A percentile compares a stretch with the other conserved stretches of the same genome.
Conservation (phyloP, 2,888 invertebrate genomes). For the Lasioglossum leucozonium region DNA sequence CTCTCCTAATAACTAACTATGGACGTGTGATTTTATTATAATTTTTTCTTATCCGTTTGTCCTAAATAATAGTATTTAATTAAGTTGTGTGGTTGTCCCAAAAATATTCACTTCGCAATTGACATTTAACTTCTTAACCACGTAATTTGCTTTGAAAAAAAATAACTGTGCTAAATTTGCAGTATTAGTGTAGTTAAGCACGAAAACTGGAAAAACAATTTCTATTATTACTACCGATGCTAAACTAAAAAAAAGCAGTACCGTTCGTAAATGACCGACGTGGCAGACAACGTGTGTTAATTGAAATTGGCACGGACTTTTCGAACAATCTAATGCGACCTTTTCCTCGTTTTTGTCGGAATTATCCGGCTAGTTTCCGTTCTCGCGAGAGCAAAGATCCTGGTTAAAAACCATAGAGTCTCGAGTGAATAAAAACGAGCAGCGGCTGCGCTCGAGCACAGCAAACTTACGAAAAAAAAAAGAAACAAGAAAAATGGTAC, state of each 20-base stretch:
- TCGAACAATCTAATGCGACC: neutral
- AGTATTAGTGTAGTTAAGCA: no score
- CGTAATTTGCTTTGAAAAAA: no score
- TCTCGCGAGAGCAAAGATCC: neutral
- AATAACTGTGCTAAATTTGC: no score
- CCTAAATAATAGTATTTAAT: no score
- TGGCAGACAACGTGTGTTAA: neutral
- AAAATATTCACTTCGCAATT: neutral
- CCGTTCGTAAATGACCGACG: no score
- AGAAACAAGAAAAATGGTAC: neutral
- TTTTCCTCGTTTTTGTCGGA: neutral
- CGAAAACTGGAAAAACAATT: no score
- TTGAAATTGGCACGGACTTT: neutral
- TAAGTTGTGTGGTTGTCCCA: no score
- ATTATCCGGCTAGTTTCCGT: neutral
- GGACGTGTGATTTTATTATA: no score
- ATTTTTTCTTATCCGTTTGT: no score
- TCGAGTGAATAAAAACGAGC: constrained; percentile 4
- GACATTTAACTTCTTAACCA: neutral
- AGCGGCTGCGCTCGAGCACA: neutral
- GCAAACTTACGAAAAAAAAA: neutral
- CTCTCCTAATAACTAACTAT: neutral
- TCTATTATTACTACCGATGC: no score
- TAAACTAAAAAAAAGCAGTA: no score
- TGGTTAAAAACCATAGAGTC: neutral